Evolutionary conservation across 2,797 vertebrate genomes (phyloP), one percentile per base, ranked within the genome.

Genomic region (Diplodus puntazzo): DNA sequence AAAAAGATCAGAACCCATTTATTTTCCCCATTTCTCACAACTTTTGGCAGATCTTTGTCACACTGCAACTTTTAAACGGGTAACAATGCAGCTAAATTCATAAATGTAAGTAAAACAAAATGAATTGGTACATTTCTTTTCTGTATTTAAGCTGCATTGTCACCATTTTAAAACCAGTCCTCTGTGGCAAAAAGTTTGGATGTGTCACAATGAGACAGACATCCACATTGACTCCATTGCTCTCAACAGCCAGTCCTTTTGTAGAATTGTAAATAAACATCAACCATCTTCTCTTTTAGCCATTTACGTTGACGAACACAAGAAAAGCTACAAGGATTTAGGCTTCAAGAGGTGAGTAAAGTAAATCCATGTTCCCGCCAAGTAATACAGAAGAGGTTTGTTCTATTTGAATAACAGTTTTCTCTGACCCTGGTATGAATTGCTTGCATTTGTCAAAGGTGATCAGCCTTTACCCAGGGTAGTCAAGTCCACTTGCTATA

Each of bases 311-410:
- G 96, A 97, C 53, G 95, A 96, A 76, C 92, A 92, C 50, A 97
- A 97, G 89, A 94, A 95, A 87, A 89, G 88, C 82, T 97, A 97
- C 90, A 96, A 94, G 72, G 95, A 96, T 72, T 89, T 97, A 34
- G 95, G 95, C 69, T 97, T 97, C 74, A 97, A 95, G 94, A 93
- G 94, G 96, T 96, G 69, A 92, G 92, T 69, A 0, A 1, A 67
- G 20, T 53, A 43, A 58, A 43, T 64, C 9, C 7, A 20, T 3
- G 0, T 54, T 43, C n/a, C 16, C 21, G 6, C 23, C 0, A 20
- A 46, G 14, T 65, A 43, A 58, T 16, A 17, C 1, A 48, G 43
- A 50, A 25, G 11, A 11, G 11, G 17, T 46, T 64, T 45, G 4
- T 21, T 70, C 49, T 16, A 43, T 25, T 21, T 21, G 2, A 55